Evolutionary conservation across 2,113 vertebrate genomes (phyloP).

Genomic region (Heloderma charlesbogerti): DNA sequence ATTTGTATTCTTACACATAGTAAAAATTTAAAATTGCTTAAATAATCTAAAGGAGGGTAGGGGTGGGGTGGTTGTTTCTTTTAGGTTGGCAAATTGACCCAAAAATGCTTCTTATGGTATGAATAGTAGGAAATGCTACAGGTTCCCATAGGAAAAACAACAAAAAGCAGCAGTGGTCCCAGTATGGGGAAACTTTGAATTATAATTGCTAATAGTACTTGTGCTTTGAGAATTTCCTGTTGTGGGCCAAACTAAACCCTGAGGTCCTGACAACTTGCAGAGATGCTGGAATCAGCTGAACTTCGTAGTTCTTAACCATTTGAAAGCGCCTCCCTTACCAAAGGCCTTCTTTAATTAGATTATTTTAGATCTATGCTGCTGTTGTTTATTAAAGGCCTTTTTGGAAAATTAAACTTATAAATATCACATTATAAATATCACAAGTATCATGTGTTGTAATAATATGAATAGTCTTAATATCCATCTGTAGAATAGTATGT

Average conservation of each 20-base stretch:
- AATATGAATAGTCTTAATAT: conserved; percentile 32
- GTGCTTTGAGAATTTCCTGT: not conserved
- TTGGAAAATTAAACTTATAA: conserved; percentile 35
- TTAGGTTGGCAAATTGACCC: not conserved
- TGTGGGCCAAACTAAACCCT: not conserved
- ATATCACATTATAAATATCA: not conserved
- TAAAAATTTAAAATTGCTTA: not conserved
- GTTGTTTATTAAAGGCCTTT: conserved; percentile 36
- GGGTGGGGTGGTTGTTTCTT: not conserved
- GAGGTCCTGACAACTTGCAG: accelerated
- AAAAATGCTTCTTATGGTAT: not conserved
- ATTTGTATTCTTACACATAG: not conserved
- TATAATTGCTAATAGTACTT: not conserved
- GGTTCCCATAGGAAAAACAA: not conserved
- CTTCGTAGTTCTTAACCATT: not conserved
- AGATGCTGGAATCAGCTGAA: not conserved
- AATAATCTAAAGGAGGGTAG: not conserved
- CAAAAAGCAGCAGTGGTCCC: not conserved
- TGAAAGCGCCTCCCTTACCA: not conserved
- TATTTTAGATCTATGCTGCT: conserved; percentile 6
- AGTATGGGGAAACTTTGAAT: not conserved
- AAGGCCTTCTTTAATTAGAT: conserved; percentile 21
- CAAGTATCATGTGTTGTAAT: conserved; percentile 18
- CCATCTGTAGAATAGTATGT: not conserved
- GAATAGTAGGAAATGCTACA: not conserved